These are phyloP conservation scores for Toxotes jaculatrix DNA, from an alignment of 2,113 vertebrate species.

Conservation along the genomic window DNA sequence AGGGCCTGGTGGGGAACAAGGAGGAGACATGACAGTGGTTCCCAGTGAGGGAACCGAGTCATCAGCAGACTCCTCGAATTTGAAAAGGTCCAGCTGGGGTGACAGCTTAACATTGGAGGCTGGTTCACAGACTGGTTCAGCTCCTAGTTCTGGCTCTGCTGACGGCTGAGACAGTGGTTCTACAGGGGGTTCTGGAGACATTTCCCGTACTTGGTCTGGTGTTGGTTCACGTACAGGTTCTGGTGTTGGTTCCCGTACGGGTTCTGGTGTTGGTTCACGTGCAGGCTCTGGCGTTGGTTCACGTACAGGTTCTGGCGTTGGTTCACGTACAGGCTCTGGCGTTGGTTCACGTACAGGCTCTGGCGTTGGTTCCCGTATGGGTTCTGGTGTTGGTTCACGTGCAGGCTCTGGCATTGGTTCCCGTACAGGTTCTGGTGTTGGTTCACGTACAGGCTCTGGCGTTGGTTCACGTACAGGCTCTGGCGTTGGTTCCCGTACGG, in stretches of 20 bases:
- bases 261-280: constrained; percentile 9
- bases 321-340: constrained; percentile 1
- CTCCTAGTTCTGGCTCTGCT: constrained; percentile 22
- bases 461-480: neutral
- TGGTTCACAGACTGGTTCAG: constrained; percentile 33
- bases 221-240: constrained; percentile 32
- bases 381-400: constrained; percentile 15
- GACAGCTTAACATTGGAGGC: constrained; percentile 37
- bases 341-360: neutral
- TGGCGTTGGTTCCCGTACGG: neutral
- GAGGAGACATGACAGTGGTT: constrained; percentile 83
- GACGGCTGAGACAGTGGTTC: constrained; percentile 14
- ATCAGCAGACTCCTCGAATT: constrained; percentile 51
- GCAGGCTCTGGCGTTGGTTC: constrained; percentile 16
- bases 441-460: neutral
- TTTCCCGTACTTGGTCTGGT: constrained; percentile 3
- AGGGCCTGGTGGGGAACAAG: constrained; percentile 76
- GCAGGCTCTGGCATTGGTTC: neutral
- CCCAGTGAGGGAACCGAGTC: constrained; percentile 71
- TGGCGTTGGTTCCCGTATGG: neutral
- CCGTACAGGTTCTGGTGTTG: neutral
- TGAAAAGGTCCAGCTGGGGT: constrained; percentile 65
- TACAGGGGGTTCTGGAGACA: constrained; percentile 15
- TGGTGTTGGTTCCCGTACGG: neutral
- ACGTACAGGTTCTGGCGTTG: neutral